A percentile compares a stretch with the other conserved stretches of the same genome.
Conservation (phyloP, 2,888 invertebrate species). For the Parnassius smintheus region DNA sequence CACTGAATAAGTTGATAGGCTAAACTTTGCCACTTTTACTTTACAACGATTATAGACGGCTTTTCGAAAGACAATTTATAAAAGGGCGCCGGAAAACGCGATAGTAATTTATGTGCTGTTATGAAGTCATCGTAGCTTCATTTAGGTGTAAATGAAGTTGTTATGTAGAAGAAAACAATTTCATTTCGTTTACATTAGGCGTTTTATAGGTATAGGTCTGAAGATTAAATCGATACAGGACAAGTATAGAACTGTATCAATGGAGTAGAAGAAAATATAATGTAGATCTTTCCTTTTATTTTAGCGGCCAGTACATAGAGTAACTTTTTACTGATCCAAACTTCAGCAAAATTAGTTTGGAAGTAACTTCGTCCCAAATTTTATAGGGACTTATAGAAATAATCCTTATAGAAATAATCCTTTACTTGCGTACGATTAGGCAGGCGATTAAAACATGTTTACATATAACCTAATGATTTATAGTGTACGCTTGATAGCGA, state of each 20-base stretch:
- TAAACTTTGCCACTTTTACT: slow-evolving; percentile 11
- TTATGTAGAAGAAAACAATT: slow-evolving; percentile 1
- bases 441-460: slow-evolving; percentile 13
- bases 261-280: too few relatives aligned
- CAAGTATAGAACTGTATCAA: too few relatives aligned
- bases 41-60: slow-evolving; percentile 16
- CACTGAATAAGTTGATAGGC: slow-evolving; percentile 13
- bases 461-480: slow-evolving; percentile 5
- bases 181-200: not conserved
- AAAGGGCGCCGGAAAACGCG: slow-evolving; percentile 17
- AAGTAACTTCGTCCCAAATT: too few relatives aligned
- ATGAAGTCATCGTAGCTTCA: slow-evolving; percentile 8
- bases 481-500: slow-evolving; percentile 1
- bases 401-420: not conserved
- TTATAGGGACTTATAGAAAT: not conserved
- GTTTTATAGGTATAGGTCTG: not conserved
- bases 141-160: slow-evolving; percentile 1
- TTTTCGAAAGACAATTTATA: slow-evolving; percentile 20
- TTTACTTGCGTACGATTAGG: not conserved
- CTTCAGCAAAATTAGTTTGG: too few relatives aligned
- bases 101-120: slow-evolving; percentile 23
- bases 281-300: not conserved
- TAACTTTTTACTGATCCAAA: not conserved
- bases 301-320: not conserved
- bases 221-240: too few relatives aligned